Percentiles rank a stretch among this genome's conserved stretches.
These are phyloP conservation scores for Cydia pomonella DNA, from an alignment of 1,140 invertebrate genomes.

Conservation along the genomic window DNA sequence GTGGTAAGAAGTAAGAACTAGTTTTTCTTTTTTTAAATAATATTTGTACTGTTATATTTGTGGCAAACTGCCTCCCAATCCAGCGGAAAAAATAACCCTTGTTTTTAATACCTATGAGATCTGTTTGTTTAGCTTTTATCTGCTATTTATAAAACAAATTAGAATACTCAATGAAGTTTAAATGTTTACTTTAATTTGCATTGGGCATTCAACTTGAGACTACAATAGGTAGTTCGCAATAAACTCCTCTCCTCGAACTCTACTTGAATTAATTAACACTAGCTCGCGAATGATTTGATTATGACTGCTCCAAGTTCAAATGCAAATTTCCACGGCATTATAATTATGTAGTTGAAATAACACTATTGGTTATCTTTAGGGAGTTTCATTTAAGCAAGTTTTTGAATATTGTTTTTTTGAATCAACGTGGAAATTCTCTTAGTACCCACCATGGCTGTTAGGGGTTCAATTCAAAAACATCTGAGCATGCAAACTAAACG, in stretches of 20 bases:
- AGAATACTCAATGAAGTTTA: not conserved
- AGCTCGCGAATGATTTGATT: conserved; percentile 6
- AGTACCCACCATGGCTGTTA: no score
- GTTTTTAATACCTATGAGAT: no score
- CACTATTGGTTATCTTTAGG: not conserved
- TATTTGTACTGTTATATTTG: no score
- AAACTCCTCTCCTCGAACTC: conserved; percentile 18
- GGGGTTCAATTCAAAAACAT: no score
- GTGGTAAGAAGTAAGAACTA: no score
- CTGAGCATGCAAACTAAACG: no score
- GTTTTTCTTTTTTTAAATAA: no score
- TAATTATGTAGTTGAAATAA: not conserved
- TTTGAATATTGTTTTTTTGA: not conserved
- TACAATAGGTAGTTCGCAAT: conserved; percentile 10
- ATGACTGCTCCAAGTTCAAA: not conserved
- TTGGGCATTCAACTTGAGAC: not conserved
- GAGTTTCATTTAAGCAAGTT: not conserved
- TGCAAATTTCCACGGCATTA: not conserved
- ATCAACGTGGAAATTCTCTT: no score
- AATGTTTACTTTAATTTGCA: conserved; percentile 8
- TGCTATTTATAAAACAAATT: no score
- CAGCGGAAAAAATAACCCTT: no score
- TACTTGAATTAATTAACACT: conserved; percentile 8
- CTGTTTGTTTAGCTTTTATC: no score
- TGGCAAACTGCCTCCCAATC: no score